phyloP scores from a whole-genome alignment of 2,888 invertebrate species.

The Lordiphosa andalusiaca region DNA sequence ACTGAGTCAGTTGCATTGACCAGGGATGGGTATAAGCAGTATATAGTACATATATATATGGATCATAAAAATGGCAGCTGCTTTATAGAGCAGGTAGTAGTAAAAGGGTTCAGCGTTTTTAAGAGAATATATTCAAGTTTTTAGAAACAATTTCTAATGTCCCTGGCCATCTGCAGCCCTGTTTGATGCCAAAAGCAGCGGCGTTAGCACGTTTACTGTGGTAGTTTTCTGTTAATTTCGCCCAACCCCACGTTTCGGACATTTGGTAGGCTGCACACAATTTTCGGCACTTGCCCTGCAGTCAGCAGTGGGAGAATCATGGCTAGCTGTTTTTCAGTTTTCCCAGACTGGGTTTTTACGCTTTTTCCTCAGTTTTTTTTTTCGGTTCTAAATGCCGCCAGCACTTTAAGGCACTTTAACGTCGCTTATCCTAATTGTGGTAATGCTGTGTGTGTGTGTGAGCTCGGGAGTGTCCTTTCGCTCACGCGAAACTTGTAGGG shows the following conservation, averaged over 20 bases:
- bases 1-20: slow-evolving; percentile 43
- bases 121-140: no score
- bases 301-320: slow-evolving; percentile 7
- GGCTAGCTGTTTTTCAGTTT: no score
- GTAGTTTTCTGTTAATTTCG: slow-evolving; percentile 50
- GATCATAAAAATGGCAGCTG: slow-evolving; percentile 1
- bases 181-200: slow-evolving; percentile 27
- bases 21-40: slow-evolving; percentile 37
- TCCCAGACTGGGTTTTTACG: no score
- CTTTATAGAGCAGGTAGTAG: not conserved
- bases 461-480: slow-evolving; percentile 38
- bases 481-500: slow-evolving; percentile 56
- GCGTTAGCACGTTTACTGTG: slow-evolving; percentile 49
- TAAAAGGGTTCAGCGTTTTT: no score
- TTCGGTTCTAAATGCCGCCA: slow-evolving; percentile 42
- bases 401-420: slow-evolving; percentile 59
- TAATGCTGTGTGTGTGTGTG: slow-evolving; percentile 33
- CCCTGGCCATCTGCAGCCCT: slow-evolving; percentile 14
- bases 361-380: no score
- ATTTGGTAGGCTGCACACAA: slow-evolving; percentile 47
- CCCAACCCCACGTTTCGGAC: slow-evolving; percentile 16
- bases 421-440: slow-evolving; percentile 71
- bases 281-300: slow-evolving; percentile 47
- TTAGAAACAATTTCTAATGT: not conserved
- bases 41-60: not conserved